Percentiles rank a stretch among this genome's conserved stretches.
Conservation (phyloP, 2,888 invertebrate species). For the Helobdella robusta region DNA sequence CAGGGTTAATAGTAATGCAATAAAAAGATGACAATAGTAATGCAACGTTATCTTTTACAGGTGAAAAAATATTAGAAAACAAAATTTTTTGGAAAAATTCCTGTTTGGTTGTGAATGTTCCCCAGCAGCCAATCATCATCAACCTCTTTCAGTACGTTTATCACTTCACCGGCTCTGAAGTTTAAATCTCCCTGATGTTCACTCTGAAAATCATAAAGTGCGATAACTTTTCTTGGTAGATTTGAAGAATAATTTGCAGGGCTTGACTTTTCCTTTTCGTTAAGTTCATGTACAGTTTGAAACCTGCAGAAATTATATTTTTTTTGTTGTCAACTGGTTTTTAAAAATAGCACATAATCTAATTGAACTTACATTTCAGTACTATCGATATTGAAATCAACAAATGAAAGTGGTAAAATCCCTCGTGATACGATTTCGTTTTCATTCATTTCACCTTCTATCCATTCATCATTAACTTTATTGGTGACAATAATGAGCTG, state of each 20-base stretch:
- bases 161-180: slow-evolving; percentile 59
- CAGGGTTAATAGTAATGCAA: too few species aligned
- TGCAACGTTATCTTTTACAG: too few species aligned
- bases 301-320: not conserved
- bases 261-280: too few species aligned
- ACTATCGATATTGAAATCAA: not conserved
- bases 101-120: slow-evolving; percentile 57
- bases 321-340: too few species aligned
- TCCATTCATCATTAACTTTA: slow-evolving; percentile 13
- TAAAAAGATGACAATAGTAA: too few species aligned
- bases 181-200: slow-evolving; percentile 15
- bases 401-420: slow-evolving; percentile 11
- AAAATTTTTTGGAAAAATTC: slow-evolving; percentile 73
- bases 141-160: slow-evolving; percentile 62
- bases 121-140: slow-evolving; percentile 75
- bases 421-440: not conserved
- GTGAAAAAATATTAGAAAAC: too few species aligned
- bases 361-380: not conserved
- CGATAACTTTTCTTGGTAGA: not conserved
- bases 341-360: not conserved
- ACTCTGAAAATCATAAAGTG: slow-evolving; percentile 15
- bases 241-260: not conserved
- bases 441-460: not conserved
- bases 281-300: not conserved
- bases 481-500: not conserved